Percentiles rank a stretch among this genome's conserved stretches.
Conservation (phyloP, 53 echinoderm and acorn worm genomes). For the Apostichopus leukothele region DNA sequence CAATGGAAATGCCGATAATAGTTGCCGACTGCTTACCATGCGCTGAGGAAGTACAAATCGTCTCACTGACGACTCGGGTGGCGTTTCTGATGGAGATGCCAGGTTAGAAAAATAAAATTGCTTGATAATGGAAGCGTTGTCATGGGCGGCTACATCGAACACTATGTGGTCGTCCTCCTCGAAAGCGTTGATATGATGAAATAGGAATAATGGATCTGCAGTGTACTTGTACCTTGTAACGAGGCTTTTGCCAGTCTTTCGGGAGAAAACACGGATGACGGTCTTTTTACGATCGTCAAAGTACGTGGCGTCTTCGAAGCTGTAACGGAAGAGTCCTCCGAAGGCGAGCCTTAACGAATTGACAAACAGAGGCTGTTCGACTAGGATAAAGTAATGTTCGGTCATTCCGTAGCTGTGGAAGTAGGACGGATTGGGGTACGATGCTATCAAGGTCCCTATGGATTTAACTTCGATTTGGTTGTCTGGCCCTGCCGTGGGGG, state of each 20-base stretch:
- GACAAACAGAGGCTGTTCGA: conserved; percentile 62
- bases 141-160: conserved; percentile 58
- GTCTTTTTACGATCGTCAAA: conserved; percentile 57
- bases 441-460: conserved; percentile 9
- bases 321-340: conserved; percentile 30
- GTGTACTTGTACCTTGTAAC: conserved; percentile 51
- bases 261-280: conserved; percentile 55
- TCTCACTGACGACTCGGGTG: not conserved
- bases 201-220: conserved; percentile 58
- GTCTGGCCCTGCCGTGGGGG: conserved; percentile 5
- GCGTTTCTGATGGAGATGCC: not conserved
- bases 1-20: too few relatives aligned
- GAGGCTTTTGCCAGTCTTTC: conserved; percentile 40
- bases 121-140: conserved; percentile 53
- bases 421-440: conserved; percentile 59
- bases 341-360: conserved; percentile 52
- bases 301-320: conserved; percentile 51
- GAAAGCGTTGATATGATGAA: conserved; percentile 68
- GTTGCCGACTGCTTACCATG: conserved; percentile 13
- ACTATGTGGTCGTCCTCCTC: conserved; percentile 59
- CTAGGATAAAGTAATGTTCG: conserved; percentile 56
- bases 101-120: conserved; percentile 35
- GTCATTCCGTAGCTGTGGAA: conserved; percentile 74
- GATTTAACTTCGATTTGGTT: not conserved
- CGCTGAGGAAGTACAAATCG: conserved; percentile 21